A percentile compares a stretch with the other conserved stretches of the same genome.
Conservation (phyloP, 2,888 invertebrate species). For the Azorinus chamasolen region DNA sequence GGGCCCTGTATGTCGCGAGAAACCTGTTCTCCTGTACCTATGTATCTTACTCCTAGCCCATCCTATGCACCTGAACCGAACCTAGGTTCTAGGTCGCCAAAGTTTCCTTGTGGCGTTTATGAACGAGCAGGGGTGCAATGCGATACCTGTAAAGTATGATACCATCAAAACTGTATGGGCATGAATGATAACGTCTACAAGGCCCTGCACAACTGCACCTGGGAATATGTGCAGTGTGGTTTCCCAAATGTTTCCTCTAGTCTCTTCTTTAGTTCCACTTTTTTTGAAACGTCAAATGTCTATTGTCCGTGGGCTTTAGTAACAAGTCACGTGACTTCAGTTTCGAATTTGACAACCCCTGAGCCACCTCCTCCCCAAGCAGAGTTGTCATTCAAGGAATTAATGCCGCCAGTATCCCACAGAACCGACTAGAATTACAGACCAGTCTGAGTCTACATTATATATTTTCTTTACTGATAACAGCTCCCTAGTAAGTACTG, state of each 20-base stretch:
- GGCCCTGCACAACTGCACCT: not conserved
- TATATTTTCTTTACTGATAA: conserved; percentile 12
- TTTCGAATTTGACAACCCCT: no score
- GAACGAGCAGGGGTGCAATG: conserved; percentile 5
- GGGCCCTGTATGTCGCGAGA: conserved; percentile 20
- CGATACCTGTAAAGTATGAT: conserved; percentile 16
- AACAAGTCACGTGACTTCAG: no score
- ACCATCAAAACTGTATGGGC: conserved; percentile 34
- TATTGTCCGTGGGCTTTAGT: no score
- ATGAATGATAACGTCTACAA: conserved; percentile 14
- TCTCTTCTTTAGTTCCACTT: conserved; percentile 2
- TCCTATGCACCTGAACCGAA: conserved; percentile 13
- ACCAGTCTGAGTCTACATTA: not conserved
- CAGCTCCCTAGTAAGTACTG: not conserved
- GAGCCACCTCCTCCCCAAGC: no score
- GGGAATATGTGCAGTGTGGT: conserved; percentile 25
- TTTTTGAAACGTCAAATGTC: conserved; percentile 13
- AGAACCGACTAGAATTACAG: conserved; percentile 15
- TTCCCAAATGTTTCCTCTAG: conserved; percentile 20
- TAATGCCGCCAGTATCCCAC: no score
- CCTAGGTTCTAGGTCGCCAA: conserved; percentile 4
- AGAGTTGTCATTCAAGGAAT: no score
- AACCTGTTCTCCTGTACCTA: conserved; percentile 6
- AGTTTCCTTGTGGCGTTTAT: conserved; percentile 13
- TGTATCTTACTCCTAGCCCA: conserved; percentile 5